These are phyloP conservation scores for Spodoptera littoralis DNA, from an alignment of 2,888 invertebrate species.

Conservation along the genomic window DNA sequence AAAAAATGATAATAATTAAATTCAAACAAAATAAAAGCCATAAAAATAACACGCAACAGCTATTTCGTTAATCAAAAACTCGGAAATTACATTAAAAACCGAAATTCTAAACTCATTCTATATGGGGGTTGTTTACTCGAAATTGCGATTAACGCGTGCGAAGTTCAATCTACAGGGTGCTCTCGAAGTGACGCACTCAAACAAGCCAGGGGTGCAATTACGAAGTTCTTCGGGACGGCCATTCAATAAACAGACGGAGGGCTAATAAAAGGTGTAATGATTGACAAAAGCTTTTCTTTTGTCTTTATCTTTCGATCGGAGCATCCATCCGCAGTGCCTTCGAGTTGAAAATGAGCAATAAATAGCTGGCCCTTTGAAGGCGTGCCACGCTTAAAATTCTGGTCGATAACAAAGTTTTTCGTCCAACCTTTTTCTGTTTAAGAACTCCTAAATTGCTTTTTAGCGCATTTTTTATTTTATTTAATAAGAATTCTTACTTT, in stretches of 20 bases:
- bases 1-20: conserved; percentile 2
- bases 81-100: conserved; percentile 21
- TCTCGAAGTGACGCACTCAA: conserved; percentile 10
- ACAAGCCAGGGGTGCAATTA: conserved; percentile 39
- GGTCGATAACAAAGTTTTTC: neutral
- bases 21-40: conserved; percentile 11
- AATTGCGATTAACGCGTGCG: conserved; percentile 15
- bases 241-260: conserved; percentile 45
- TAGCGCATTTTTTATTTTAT: no score
- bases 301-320: conserved; percentile 42
- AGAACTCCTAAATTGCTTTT: neutral
- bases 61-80: conserved; percentile 14
- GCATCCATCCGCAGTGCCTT: conserved; percentile 34
- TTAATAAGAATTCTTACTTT: no score
- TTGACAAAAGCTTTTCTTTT: conserved; percentile 50
- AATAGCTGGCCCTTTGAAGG: conserved; percentile 17
- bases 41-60: conserved; percentile 21
- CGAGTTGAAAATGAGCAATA: conserved; percentile 38
- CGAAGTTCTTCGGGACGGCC: conserved; percentile 38
- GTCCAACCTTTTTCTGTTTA: neutral
- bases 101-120: conserved; percentile 23
- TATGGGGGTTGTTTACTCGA: conserved; percentile 29
- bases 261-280: conserved; percentile 51
- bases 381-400: conserved; percentile 8
- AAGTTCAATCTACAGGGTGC: conserved; percentile 14